These are phyloP conservation scores for Plodia interpunctella DNA, from an alignment of 1,140 invertebrate species.

Conservation along the genomic window DNA sequence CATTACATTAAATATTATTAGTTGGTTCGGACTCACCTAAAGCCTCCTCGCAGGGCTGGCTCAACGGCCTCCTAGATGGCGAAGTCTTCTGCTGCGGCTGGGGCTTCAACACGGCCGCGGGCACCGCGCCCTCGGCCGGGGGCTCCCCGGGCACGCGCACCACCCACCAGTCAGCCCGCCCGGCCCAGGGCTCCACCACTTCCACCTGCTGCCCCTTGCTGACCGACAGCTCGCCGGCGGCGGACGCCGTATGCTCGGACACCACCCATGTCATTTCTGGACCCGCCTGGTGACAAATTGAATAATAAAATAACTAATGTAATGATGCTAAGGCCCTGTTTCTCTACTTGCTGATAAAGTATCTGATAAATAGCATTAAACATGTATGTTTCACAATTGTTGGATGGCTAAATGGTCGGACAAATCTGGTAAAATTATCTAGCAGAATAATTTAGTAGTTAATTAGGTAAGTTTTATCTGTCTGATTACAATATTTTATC, in stretches of 20 bases:
- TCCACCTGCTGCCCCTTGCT: conserved; percentile 94
- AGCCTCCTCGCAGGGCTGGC: conserved; percentile 52
- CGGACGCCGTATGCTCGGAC: conserved; percentile 85
- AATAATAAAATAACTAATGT: too few relatives aligned
- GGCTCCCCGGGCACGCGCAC: conserved; percentile 78
- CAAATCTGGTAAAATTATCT: too few relatives aligned
- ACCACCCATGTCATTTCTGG: conserved; percentile 92
- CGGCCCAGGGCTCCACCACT: conserved; percentile 84
- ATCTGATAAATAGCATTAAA: too few relatives aligned
- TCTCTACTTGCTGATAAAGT: too few relatives aligned
- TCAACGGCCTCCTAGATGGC: conserved; percentile 77
- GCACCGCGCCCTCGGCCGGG: conserved; percentile 89
- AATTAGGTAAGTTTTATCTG: too few relatives aligned
- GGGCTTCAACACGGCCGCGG: conserved; percentile 86
- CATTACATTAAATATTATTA: background rate
- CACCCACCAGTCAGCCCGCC: conserved; percentile 80
- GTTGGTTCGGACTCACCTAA: conserved; percentile 42
- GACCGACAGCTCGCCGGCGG: conserved; percentile 86
- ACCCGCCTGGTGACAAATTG: conserved; percentile 31
- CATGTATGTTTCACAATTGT: too few relatives aligned
- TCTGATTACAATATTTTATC: too few relatives aligned
- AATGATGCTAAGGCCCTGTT: too few relatives aligned
- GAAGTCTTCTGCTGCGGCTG: conserved; percentile 83
- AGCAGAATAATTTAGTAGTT: too few relatives aligned
- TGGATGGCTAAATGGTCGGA: too few relatives aligned